Conservation (phyloP, 2,888 invertebrate genomes). For the Harmothoe impar region DNA sequence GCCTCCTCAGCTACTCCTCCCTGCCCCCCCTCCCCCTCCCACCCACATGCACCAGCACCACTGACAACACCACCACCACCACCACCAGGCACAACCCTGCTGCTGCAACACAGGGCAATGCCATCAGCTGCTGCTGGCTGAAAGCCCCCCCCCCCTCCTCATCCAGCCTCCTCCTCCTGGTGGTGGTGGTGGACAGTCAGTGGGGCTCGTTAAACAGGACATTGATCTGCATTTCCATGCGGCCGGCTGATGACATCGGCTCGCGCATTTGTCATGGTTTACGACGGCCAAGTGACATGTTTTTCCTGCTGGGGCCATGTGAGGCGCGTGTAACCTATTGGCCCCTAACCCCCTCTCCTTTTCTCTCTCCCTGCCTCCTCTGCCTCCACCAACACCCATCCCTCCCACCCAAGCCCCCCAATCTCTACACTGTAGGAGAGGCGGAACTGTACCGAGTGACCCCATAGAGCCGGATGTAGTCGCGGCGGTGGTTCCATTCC, state of each 20-base stretch:
- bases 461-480: neutral
- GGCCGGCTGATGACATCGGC: slow-evolving; percentile 36
- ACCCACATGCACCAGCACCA: neutral
- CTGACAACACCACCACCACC: neutral
- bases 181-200: neutral
- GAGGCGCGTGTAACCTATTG: slow-evolving; percentile 61
- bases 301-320: slow-evolving; percentile 47
- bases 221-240: slow-evolving; percentile 58
- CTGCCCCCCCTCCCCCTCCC: neutral
- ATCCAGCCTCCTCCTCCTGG: neutral
- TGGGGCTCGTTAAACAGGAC: slow-evolving; percentile 54
- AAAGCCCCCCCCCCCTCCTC: neutral
- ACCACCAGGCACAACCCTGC: no score
- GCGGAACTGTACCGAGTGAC: neutral
- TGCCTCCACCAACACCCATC: neutral
- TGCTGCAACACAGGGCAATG: neutral
- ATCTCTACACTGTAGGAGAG: neutral
- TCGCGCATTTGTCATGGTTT: slow-evolving; percentile 51
- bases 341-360: slow-evolving; percentile 13
- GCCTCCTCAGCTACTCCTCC: neutral
- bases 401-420: neutral
- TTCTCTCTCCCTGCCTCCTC: neutral
- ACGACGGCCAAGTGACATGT: slow-evolving; percentile 50
- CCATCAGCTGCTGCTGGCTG: neutral
- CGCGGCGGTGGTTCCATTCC: slow-evolving; percentile 24